Percentiles rank a stretch among this genome's conserved stretches.
Conservation (phyloP, 2,888 invertebrate genomes). For the Oscheius myriophilus region DNA sequence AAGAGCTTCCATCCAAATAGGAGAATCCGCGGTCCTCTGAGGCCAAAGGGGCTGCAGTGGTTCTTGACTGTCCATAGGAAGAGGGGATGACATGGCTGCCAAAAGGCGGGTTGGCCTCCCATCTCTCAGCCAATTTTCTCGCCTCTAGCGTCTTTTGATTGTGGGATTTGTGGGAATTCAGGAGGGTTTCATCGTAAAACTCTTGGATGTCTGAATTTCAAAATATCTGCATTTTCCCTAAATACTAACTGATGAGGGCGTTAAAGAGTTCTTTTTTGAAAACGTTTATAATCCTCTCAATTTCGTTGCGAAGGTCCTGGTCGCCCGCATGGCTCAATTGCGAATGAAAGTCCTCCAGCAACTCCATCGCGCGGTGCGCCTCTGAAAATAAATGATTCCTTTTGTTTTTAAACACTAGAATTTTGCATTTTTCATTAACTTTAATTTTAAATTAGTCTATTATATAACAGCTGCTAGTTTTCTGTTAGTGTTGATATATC, state of each 20-base stretch:
- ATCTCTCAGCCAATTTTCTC: constrained; percentile 88
- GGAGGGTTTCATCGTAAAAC: constrained; percentile 94
- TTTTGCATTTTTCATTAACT: background rate
- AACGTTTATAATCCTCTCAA: constrained; percentile 96
- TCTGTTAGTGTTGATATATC: too few species aligned
- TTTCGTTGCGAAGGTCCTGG: constrained; percentile 90
- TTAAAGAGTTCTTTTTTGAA: constrained; percentile 98
- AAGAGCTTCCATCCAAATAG: constrained; percentile 39
- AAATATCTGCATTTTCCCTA: background rate
- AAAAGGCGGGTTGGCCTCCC: constrained; percentile 64
- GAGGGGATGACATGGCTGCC: constrained; percentile 11
- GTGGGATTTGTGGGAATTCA: constrained; percentile 92
- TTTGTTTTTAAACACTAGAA: too few species aligned
- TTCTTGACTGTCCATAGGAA: background rate
- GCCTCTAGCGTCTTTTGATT: constrained; percentile 86
- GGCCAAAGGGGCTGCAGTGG: constrained; percentile 26
- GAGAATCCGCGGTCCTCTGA: constrained; percentile 40
- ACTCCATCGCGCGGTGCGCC: constrained; percentile 96
- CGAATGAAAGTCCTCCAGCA: constrained; percentile 96
- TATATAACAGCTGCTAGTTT: background rate
- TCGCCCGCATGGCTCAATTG: constrained; percentile 90
- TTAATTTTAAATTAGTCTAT: background rate
- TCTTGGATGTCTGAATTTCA: constrained; percentile 87
- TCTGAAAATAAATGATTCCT: constrained; percentile 74
- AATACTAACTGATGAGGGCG: constrained; percentile 85